These are phyloP conservation scores for Chironex yamaguchii DNA, from an alignment of 30 jellyfish, hydroid and myxozoan species.

Conservation along the genomic window DNA sequence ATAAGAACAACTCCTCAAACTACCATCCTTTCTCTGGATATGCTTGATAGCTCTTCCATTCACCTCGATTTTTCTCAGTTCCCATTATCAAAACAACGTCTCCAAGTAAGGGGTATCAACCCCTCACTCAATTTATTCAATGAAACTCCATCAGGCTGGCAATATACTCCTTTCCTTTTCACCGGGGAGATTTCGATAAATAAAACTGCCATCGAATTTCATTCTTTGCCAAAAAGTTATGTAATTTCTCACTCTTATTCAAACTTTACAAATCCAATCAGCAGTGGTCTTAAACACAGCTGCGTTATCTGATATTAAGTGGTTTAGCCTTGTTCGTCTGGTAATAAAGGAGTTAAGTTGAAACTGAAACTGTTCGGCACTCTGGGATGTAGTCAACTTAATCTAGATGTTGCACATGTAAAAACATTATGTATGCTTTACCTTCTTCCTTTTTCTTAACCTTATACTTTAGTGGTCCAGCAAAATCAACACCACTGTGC, in stretches of 20 bases:
- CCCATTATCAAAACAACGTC: background rate
- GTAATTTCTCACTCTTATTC: conserved; percentile 16
- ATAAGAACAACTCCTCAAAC: conserved; percentile 42
- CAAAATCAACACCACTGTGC: conserved; percentile 40
- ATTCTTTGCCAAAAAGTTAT: conserved; percentile 6
- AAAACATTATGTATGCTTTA: conserved; percentile 16
- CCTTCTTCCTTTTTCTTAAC: conserved; percentile 36
- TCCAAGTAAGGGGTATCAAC: conserved; percentile 18
- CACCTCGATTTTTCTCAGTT: background rate
- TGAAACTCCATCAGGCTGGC: conserved; percentile 45
- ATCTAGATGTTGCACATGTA: conserved; percentile 31
- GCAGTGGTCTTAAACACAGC: conserved; percentile 35
- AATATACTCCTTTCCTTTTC: conserved; percentile 38
- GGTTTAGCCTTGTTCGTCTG: conserved; percentile 17
- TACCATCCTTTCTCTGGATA: conserved; percentile 42
- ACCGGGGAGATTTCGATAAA: conserved; percentile 24
- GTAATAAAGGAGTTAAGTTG: conserved; percentile 12
- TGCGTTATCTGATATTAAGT: conserved; percentile 22
- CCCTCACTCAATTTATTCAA: conserved; percentile 26
- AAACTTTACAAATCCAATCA: background rate
- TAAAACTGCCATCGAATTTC: conserved; percentile 40
- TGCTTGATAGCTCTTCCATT: conserved; percentile 38
- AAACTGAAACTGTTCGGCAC: conserved; percentile 23
- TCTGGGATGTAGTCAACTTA: conserved; percentile 23
- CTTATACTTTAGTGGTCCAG: conserved; percentile 25